Base-by-base conservation (phyloP, 2,797 vertebrate genomes). In the Hippocampus kuda region DNA sequence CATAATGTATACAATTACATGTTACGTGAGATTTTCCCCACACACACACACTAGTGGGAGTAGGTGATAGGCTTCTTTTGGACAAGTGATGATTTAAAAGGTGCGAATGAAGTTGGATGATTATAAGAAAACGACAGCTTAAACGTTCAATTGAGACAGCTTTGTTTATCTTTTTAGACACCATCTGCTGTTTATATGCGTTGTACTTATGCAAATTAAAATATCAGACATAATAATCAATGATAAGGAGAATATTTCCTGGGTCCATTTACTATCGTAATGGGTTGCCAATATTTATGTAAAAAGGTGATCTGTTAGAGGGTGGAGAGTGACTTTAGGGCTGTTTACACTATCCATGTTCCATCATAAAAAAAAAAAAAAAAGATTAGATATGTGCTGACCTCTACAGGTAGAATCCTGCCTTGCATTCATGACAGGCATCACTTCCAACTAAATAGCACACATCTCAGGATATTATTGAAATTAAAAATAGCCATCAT, bases 321-420 rank as follows among this genome's bases (percentile, higher is more conserved):
- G 62, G 22, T 46, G 62, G 62, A 9, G 27, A 26, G 41, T n/a
- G 34, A 22, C 34, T 62, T 2, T 38, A 22, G 18, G 7, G 5
- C 2, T 38, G 27, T 60, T 74, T 42, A 71, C 38, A 34, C 67
- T 67, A 72, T 72, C 68, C 76, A 79, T 78, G 11, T 77, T 80
- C 68, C 70, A 77, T 80, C 75, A 74, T 71, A 79, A 72, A 81
- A 85, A 84, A 72, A 81, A 79, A 72, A 81, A 85, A 84, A 72
- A 81, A 85, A 84, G 66, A 82, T 85, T 86, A 85, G 86, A 82
- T 76, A 80, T 79, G 86, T 86, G 83, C 87, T 90, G 88, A 86
- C 88, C 87, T 88, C 88, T 90, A 87, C 85, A 89, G 88, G 87
- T 82, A 38, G 72, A 72, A 78, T 72, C 70, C 18, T 81, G 86